Evolutionary conservation across 2,888 invertebrate species (phyloP).

Genomic region (Nipponacmea schrenckii): DNA sequence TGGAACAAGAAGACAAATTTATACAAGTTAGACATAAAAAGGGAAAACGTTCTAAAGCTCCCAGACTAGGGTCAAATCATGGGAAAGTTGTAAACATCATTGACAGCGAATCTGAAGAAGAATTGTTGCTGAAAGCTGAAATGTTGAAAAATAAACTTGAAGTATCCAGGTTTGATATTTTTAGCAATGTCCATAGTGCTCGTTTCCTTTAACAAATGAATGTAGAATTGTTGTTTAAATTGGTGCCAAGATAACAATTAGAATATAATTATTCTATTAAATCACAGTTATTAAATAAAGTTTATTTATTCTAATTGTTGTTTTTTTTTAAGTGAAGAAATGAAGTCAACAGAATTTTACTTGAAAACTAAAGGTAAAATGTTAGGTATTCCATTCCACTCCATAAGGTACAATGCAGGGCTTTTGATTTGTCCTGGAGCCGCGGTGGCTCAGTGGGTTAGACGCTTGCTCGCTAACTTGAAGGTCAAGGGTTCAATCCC

Average conservation of each 20-base stretch:
- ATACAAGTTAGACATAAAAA: neutral
- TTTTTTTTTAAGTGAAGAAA: conserved; percentile 13
- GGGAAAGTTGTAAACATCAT: neutral
- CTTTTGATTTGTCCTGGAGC: too few relatives aligned
- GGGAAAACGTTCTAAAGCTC: neutral
- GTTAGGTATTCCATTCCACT: too few relatives aligned
- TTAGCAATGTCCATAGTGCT: neutral
- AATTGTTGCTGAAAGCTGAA: neutral
- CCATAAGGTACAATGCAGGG: too few relatives aligned
- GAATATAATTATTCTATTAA: too few relatives aligned
- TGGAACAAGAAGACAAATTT: neutral
- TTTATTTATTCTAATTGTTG: neutral
- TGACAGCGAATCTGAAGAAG: neutral
- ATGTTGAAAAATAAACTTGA: neutral
- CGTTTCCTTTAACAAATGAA: neutral
- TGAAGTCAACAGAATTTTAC: conserved; percentile 15
- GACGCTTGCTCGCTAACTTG: too few relatives aligned
- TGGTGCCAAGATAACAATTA: neutral
- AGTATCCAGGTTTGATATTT: neutral
- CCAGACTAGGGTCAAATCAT: neutral
- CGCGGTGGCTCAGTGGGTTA: too few relatives aligned
- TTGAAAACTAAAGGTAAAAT: neutral
- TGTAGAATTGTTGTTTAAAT: neutral
- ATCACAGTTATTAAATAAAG: too few relatives aligned
- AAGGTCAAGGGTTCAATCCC: too few relatives aligned